phyloP scores from a whole-genome alignment of 2,888 invertebrate species.

The Gordius sp. region DNA sequence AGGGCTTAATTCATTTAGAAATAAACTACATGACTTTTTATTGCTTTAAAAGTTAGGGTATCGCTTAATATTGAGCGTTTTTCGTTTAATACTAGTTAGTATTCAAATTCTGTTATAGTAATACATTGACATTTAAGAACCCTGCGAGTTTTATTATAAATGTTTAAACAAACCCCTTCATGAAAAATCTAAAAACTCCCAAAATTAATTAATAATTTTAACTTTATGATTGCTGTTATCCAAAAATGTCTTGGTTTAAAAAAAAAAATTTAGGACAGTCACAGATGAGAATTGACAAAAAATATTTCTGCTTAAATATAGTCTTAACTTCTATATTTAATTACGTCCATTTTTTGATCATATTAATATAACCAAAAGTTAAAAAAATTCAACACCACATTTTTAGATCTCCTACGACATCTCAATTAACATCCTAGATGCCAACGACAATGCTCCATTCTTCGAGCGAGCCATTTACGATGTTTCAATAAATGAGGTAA shows the following conservation, averaged over 20 bases:
- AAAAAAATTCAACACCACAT: background rate
- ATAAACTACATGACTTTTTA: too few species aligned
- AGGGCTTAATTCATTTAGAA: background rate
- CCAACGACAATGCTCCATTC: background rate
- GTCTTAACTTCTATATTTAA: background rate
- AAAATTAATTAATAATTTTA: background rate
- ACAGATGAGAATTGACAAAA: too few species aligned
- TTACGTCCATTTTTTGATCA: background rate
- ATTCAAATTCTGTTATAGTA: too few species aligned
- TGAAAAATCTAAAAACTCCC: too few species aligned
- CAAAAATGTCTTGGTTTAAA: background rate
- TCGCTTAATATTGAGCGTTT: too few species aligned
- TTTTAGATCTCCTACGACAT: conserved; percentile 1
- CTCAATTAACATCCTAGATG: background rate
- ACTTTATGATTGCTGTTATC: background rate
- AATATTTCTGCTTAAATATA: too few species aligned
- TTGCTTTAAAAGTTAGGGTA: too few species aligned
- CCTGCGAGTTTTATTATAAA: too few species aligned
- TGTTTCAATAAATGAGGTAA: background rate
- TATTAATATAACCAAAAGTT: background rate
- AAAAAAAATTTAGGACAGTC: too few species aligned
- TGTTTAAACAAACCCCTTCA: too few species aligned
- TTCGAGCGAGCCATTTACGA: background rate
- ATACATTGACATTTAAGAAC: too few species aligned
- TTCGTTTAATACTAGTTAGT: too few species aligned